phyloP scores from a whole-genome alignment of 2,888 invertebrate species.

The Scelioninae gen. 2 region DNA sequence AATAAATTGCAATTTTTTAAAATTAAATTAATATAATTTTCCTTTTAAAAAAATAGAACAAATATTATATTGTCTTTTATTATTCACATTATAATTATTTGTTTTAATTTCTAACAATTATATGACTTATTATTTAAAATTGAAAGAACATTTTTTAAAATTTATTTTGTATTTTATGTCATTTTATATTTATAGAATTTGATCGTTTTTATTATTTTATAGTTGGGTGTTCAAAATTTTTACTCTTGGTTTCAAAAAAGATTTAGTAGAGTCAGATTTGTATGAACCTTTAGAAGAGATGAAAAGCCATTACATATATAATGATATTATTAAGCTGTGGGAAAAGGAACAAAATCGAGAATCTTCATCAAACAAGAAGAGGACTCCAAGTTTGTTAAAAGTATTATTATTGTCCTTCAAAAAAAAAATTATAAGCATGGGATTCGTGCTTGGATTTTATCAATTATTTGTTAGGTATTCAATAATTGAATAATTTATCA shows the following conservation, averaged over 20 bases:
- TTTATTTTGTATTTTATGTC: neutral
- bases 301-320: constrained; percentile 79
- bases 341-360: constrained; percentile 70
- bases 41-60: too few relatives aligned
- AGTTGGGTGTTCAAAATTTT: constrained; percentile 88
- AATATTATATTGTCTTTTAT: too few relatives aligned
- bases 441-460: constrained; percentile 78
- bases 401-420: constrained; percentile 80
- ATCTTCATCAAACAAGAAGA: constrained; percentile 66
- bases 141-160: too few relatives aligned
- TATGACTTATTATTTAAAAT: too few relatives aligned
- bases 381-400: constrained; percentile 77
- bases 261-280: constrained; percentile 84
- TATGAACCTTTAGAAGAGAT: constrained; percentile 83
- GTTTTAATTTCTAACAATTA: too few relatives aligned
- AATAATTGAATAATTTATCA: neutral
- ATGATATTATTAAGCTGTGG: constrained; percentile 76
- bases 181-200: neutral
- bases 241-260: constrained; percentile 82
- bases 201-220: constrained; percentile 48
- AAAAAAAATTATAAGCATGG: constrained; percentile 77
- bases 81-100: too few relatives aligned
- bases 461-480: constrained; percentile 79
- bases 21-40: too few relatives aligned
- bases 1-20: too few relatives aligned